Base-by-base conservation (phyloP, 2,113 vertebrate species). In the Lampris megalopsis region DNA sequence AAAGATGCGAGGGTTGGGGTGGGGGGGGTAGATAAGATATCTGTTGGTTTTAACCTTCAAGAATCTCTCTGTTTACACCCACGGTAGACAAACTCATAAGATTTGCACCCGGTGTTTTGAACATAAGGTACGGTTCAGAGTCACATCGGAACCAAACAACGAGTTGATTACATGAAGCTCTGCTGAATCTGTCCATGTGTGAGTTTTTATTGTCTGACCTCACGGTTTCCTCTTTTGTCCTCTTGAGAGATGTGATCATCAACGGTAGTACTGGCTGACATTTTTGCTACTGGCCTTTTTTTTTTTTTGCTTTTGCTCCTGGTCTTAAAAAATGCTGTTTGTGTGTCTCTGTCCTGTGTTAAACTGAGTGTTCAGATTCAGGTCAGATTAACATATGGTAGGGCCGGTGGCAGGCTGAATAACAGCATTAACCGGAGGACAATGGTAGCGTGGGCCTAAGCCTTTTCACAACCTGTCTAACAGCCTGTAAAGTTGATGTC, bases 351-450 rank as follows among this genome's bases (percentile, higher is more conserved):
- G 88, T 86, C 61, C 86, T 7, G 81, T 61, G 77, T 86, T 86
- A 89, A 90, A 86, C 78, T 80, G 88, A 76, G 87, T 71, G 24
- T 92, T 93, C 24, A 24, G 24, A 24, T 24, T 24, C 24, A 85
- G 87, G 91, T 93, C 92, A 94, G 94, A 95, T 95, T 93, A 95
- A 90, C 86, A 57, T 91, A 89, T 84, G 82, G 85, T 59, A 1
- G 88, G 86, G 75, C 76, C 85, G 89, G 94, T 88, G 79, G 85
- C 3, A 57, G 82, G 61, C 80, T 93, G 94, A 95, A 95, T 94
- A 91, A 90, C 89, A 88, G 95, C 86, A 95, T 96, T 95, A 94
- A 92, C 89, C 80, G 43, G 37, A 75, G 91, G 83, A 95, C 95
- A 95, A 95, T 90, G 90, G 92, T 85, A 91, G 71, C 59, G 85